Conservation (phyloP, 2,113 vertebrate species). For the Lepisosteus osseus region DNA sequence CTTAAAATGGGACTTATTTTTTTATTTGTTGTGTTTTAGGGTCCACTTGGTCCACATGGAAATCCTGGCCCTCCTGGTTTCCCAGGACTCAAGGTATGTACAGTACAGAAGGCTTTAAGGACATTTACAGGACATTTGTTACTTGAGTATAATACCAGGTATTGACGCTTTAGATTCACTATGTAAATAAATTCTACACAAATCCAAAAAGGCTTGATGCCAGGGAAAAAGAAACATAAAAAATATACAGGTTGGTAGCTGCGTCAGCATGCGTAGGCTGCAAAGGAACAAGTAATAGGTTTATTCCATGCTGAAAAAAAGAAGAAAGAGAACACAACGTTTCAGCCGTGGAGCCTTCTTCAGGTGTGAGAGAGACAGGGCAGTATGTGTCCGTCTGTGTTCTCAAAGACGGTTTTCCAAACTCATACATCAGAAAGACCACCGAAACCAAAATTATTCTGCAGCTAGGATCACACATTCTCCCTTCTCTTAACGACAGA, state of each 20-base stretch:
- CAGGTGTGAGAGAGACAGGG: too few species aligned
- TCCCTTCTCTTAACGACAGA: too few species aligned
- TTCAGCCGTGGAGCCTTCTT: too few species aligned
- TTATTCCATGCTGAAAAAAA: too few species aligned
- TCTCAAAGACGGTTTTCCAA: too few species aligned
- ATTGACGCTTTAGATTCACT: slow-evolving; percentile 4
- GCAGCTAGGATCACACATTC: too few species aligned
- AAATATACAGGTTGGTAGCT: background rate
- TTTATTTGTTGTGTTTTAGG: slow-evolving; percentile 62
- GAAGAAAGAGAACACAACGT: too few species aligned
- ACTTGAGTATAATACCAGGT: slow-evolving; percentile 3
- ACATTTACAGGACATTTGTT: background rate
- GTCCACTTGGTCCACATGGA: slow-evolving; percentile 85
- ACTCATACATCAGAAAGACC: too few species aligned
- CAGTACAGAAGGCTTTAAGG: slow-evolving; percentile 20
- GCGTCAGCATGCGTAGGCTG: too few species aligned
- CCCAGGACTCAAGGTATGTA: slow-evolving; percentile 80
- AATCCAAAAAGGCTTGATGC: slow-evolving; percentile 5
- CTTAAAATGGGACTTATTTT: background rate
- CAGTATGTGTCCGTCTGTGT: too few species aligned
- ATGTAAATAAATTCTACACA: slow-evolving; percentile 21
- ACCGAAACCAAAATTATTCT: too few species aligned
- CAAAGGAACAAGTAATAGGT: too few species aligned
- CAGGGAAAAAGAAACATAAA: background rate
- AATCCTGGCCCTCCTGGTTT: slow-evolving; percentile 82